Percentiles rank a stretch among this genome's conserved stretches.
Conservation (phyloP, 1,140 invertebrate genomes). For the Araneus ventricosus region DNA sequence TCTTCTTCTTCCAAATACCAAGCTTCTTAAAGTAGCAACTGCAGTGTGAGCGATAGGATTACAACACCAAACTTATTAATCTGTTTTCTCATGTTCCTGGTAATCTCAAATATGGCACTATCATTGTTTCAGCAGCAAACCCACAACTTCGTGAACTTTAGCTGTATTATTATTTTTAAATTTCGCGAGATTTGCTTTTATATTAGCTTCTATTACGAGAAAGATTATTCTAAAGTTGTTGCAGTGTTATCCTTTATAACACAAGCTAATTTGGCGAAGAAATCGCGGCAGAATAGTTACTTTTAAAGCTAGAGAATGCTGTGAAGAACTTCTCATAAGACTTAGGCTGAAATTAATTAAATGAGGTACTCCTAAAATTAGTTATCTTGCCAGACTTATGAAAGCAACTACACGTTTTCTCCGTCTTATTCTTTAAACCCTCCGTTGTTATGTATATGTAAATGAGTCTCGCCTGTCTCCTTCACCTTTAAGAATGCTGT, state of each 20-base stretch:
- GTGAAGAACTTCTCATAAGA: background rate
- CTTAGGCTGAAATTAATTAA: slow-evolving; percentile 8
- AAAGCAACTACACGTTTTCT: background rate
- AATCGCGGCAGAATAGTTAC: background rate
- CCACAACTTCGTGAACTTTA: no score
- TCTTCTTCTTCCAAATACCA: no score
- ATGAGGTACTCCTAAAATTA: background rate
- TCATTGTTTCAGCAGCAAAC: no score
- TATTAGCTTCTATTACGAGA: background rate
- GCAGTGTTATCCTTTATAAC: background rate
- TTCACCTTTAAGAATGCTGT: background rate
- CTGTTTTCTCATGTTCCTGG: no score
- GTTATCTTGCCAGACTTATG: slow-evolving; percentile 1
- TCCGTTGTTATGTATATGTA: background rate
- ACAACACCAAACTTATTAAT: no score
- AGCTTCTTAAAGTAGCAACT: no score
- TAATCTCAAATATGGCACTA: no score
- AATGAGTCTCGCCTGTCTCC: background rate
- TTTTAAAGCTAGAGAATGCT: background rate
- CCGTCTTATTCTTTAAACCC: background rate
- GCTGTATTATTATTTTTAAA: no score
- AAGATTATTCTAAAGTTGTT: background rate
- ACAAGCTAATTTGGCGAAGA: background rate
- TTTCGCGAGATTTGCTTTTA: background rate
- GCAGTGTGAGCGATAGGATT: no score